Evolutionary conservation across 2,113 vertebrate species (phyloP), one percentile per base, ranked within the genome.

Genomic region (Rallus limicola): DNA sequence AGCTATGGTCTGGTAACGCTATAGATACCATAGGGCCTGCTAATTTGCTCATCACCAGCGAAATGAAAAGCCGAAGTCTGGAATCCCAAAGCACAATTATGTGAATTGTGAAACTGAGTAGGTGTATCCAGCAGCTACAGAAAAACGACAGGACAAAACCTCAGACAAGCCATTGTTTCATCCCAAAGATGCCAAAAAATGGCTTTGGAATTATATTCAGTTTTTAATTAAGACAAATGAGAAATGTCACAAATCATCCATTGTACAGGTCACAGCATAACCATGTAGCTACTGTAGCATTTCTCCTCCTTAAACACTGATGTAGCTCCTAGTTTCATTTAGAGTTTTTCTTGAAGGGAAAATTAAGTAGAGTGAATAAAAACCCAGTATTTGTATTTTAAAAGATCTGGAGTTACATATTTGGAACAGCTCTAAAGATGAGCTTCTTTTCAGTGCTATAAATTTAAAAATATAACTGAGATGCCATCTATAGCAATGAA

Each of bases 201-300:
- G 4, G 26, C 53, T 89, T 82, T 52, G 12, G 63, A 92, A 94
- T 77, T 40, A 68, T 29, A 53, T 31, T 83, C 88, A 72, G 58
- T 23, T 83, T 94, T 86, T 88, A 93, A 93, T 93, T 81, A 76
- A 90, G 76, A 90, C 69, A 75, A 94, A 88, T 65, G 53, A 93
- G 76, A 86, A 93, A 92, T 71, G 53, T 75, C 82, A 81, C 44
- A 79, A 76, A 75, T 92, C 28, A 72, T 58, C 48, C 7, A 1
- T 68, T 65, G 53, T 86, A 42, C 31, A 56, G 58, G 24, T 86
- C 67, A 83, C 68, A 76, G 67, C 50, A 82, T 85, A 87, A 59
- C 19, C 20, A 44, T 5, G 1, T 31, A 68, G 40, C 71, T 56
- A 21, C 65, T 53, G 44, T n/a, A 76, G 29, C 92, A 88, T 81